These are phyloP conservation scores for Ochropacha duplaris DNA, from an alignment of 2,888 invertebrate genomes.

Conservation along the genomic window DNA sequence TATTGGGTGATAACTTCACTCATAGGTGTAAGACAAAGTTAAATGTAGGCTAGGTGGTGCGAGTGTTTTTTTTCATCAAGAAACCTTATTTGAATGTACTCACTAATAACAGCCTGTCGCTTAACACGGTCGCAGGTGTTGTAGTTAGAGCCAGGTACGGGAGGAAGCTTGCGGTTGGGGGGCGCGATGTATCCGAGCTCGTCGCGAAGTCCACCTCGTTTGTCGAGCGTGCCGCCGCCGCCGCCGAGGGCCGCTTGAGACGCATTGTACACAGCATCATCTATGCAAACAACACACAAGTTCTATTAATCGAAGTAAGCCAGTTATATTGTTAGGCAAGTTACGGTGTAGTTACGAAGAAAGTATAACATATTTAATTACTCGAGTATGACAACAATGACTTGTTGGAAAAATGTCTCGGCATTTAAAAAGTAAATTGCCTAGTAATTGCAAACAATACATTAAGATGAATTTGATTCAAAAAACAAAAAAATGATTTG, in stretches of 20 bases:
- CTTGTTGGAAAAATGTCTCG: neutral
- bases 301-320: neutral
- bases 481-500: neutral
- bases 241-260: constrained; percentile 86
- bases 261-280: constrained; percentile 96
- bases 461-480: neutral
- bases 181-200: constrained; percentile 97
- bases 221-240: constrained; percentile 89
- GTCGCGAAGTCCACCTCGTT: constrained; percentile 91
- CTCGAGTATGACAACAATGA: neutral
- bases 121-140: constrained; percentile 97
- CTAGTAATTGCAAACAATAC: neutral
- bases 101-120: constrained; percentile 95
- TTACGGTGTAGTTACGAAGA: neutral
- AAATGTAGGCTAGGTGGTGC: neutral
- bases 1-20: no score
- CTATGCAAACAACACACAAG: constrained; percentile 66
- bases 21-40: neutral
- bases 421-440: neutral
- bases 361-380: neutral
- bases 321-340: neutral
- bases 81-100: constrained; percentile 65
- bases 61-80: neutral
- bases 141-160: constrained; percentile 96
- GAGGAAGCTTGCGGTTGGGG: constrained; percentile 95